Percentiles rank a stretch among this genome's conserved stretches.
These are phyloP conservation scores for Brenthis daphne DNA, from an alignment of 2,888 invertebrate species.

Conservation along the genomic window DNA sequence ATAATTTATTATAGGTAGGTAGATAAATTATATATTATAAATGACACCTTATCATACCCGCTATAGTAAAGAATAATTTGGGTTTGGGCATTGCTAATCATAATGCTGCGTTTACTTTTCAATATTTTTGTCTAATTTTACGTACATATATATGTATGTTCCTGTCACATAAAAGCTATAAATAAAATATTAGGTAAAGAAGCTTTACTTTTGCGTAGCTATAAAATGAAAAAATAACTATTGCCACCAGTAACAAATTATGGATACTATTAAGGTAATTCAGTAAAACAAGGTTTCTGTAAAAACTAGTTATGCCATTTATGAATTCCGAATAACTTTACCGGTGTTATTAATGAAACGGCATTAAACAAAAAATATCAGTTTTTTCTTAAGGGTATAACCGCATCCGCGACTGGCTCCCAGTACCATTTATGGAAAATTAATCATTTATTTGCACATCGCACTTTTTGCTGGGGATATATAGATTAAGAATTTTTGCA, in stretches of 20 bases:
- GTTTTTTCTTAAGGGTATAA: slow-evolving; percentile 55
- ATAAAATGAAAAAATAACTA: too few species aligned
- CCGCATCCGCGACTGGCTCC: slow-evolving; percentile 53
- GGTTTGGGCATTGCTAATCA: too few species aligned
- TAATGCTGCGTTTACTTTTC: too few species aligned
- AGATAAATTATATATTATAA: too few species aligned
- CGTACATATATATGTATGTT: too few species aligned
- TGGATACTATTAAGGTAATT: slow-evolving; percentile 24
- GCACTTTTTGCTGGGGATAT: slow-evolving; percentile 12
- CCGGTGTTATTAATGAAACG: slow-evolving; percentile 62
- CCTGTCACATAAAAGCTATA: too few species aligned
- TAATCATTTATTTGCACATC: slow-evolving; percentile 71
- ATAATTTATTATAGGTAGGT: too few species aligned
- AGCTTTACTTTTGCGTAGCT: too few species aligned
- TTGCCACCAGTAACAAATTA: slow-evolving; percentile 1
- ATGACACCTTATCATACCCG: too few species aligned
- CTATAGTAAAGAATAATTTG: too few species aligned
- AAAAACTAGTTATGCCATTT: slow-evolving; percentile 61
- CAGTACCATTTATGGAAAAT: slow-evolving; percentile 61
- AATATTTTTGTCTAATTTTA: too few species aligned
- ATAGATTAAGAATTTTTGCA: slow-evolving; percentile 1
- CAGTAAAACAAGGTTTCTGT: slow-evolving; percentile 28
- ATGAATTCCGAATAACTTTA: slow-evolving; percentile 51
- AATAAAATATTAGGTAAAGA: too few species aligned
- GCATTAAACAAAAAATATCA: slow-evolving; percentile 56